These are phyloP conservation scores for Phainopepla nitens DNA, from an alignment of 2,113 vertebrate species.

Conservation along the genomic window DNA sequence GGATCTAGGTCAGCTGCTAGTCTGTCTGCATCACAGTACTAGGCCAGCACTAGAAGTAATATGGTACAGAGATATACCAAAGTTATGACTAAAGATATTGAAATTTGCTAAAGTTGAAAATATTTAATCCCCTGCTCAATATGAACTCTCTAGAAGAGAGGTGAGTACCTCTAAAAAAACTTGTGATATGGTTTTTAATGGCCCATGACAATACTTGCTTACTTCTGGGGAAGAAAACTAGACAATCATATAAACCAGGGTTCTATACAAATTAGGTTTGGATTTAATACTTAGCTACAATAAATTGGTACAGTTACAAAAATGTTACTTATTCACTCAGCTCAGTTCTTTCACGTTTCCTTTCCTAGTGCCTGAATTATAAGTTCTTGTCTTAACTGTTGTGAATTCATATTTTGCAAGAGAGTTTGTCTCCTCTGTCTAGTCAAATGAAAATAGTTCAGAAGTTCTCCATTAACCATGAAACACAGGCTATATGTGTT, in stretches of 20 bases:
- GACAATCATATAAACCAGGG: background rate
- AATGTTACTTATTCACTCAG: background rate
- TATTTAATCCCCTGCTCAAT: background rate
- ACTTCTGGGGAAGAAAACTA: background rate
- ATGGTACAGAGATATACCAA: background rate
- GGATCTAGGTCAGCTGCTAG: background rate
- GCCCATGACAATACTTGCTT: background rate
- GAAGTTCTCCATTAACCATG: background rate
- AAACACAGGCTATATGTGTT: background rate
- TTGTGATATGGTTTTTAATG: background rate
- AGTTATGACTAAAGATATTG: background rate
- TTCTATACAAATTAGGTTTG: background rate
- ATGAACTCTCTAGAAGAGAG: background rate
- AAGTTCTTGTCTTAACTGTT: background rate
- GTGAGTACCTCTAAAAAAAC: background rate
- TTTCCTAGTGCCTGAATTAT: background rate
- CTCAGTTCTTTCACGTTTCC: background rate
- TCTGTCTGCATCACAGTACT: background rate
- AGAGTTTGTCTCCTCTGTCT: background rate
- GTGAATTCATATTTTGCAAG: background rate
- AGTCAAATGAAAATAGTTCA: background rate
- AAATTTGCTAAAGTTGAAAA: background rate
- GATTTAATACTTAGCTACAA: background rate
- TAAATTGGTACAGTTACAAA: background rate
- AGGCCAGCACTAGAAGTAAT: background rate